These are phyloP conservation scores for Microctonus aethiopoides DNA, from an alignment of 2,888 invertebrate genomes.

Conservation along the genomic window DNA sequence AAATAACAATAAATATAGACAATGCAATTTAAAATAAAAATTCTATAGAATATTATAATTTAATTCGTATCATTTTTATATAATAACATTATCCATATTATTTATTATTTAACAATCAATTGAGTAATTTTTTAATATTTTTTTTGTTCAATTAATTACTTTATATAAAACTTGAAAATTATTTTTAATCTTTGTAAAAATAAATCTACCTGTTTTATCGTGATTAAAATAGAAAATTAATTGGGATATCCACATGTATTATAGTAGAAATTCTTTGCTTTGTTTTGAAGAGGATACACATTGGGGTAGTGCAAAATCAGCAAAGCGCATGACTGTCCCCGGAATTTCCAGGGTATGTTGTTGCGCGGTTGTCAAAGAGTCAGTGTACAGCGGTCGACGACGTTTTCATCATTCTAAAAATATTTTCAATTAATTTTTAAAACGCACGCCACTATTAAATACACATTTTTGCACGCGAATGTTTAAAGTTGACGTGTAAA, in stretches of 20 bases:
- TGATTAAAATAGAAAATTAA: too few relatives aligned
- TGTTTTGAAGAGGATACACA: constrained; percentile 32
- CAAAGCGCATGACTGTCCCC: constrained; percentile 43
- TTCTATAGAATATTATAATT: too few relatives aligned
- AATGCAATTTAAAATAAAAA: too few relatives aligned
- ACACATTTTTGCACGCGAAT: neutral
- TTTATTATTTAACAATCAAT: neutral
- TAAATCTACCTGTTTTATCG: too few relatives aligned
- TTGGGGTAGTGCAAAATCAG: constrained; percentile 17
- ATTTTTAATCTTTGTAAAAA: too few relatives aligned
- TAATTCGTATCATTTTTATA: neutral
- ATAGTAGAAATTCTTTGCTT: neutral
- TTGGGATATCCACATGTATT: too few relatives aligned
- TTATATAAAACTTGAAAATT: too few relatives aligned
- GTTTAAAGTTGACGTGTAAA: neutral
- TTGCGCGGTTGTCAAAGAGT: constrained; percentile 9
- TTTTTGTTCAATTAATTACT: too few relatives aligned
- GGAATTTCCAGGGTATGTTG: constrained; percentile 32
- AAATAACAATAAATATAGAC: too few relatives aligned
- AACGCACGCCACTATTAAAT: neutral
- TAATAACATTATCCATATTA: neutral
- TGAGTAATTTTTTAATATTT: too few relatives aligned
- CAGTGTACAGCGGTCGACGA: constrained; percentile 22
- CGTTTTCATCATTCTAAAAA: constrained; percentile 26
- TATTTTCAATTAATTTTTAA: constrained; percentile 10